Evolutionary conservation across 2,113 vertebrate genomes (phyloP).

Genomic region (Gymnorhina tibicen): DNA sequence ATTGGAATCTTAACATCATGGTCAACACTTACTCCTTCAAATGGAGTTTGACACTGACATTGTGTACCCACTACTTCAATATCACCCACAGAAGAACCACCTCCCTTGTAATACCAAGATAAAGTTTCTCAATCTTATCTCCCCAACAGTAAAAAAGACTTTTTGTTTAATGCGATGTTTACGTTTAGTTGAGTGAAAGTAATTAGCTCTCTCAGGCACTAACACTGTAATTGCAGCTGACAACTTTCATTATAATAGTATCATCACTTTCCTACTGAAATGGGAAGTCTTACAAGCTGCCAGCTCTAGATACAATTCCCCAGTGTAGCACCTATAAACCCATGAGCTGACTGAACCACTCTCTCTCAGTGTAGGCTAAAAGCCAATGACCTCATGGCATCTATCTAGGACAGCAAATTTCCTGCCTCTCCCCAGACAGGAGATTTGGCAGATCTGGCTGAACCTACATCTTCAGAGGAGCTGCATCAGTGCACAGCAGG

Average conservation of each 20-base stretch:
- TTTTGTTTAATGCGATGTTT: neutral
- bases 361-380: neutral
- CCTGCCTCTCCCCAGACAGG: neutral
- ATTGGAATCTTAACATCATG: neutral
- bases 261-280: neutral
- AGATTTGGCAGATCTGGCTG: neutral
- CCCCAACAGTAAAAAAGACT: neutral
- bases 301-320: neutral
- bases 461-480: neutral
- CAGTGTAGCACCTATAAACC: neutral
- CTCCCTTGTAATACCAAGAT: neutral
- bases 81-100: neutral
- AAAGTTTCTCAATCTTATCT: neutral
- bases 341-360: neutral
- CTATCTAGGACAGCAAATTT: neutral
- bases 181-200: neutral
- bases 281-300: neutral
- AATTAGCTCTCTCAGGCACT: neutral
- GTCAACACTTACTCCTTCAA: neutral
- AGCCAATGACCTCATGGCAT: neutral
- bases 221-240: neutral
- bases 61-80: neutral
- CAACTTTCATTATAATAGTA: neutral
- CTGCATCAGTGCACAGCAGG: neutral
- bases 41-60: neutral